Percentiles rank a stretch among this genome's conserved stretches.
phyloP scores from a whole-genome alignment of 1,140 invertebrate genomes.

The Lanistes nyassanus region DNA sequence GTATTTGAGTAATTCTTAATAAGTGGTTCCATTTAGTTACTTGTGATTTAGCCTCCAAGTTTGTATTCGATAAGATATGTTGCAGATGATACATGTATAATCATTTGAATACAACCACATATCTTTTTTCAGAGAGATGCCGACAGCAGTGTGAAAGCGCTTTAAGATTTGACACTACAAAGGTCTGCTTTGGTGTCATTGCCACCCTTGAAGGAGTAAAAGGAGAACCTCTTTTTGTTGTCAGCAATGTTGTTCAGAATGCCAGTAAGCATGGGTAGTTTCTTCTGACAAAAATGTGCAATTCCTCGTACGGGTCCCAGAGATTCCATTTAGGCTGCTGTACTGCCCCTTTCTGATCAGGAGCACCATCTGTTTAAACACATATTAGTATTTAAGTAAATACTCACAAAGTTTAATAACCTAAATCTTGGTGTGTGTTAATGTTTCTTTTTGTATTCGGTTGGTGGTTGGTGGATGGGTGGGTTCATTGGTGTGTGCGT shows the following conservation, averaged over 20 bases:
- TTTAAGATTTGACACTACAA: constrained; percentile 31
- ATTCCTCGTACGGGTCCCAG: too few species aligned
- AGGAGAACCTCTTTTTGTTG: constrained; percentile 24
- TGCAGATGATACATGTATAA: background rate
- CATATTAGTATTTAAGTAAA: background rate
- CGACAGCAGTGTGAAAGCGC: constrained; percentile 18
- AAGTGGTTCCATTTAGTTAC: too few species aligned
- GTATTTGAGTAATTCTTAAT: too few species aligned
- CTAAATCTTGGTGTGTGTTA: background rate
- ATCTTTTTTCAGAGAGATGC: constrained; percentile 22
- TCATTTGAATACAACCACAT: too few species aligned
- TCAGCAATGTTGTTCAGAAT: constrained; percentile 35
- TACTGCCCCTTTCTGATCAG: too few species aligned
- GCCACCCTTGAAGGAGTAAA: constrained; percentile 13
- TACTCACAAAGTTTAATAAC: background rate
- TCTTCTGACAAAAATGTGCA: background rate
- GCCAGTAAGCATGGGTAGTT: constrained; percentile 29
- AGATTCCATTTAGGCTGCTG: too few species aligned
- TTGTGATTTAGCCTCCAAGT: too few species aligned
- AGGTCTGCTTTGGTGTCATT: constrained; percentile 37
- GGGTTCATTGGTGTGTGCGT: too few species aligned
- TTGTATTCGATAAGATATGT: background rate
- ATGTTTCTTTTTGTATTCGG: background rate
- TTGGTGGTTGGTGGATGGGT: too few species aligned
- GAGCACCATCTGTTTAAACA: too few species aligned